Conservation (phyloP, 2,113 vertebrate species). For the Ellobius talpinus region DNA sequence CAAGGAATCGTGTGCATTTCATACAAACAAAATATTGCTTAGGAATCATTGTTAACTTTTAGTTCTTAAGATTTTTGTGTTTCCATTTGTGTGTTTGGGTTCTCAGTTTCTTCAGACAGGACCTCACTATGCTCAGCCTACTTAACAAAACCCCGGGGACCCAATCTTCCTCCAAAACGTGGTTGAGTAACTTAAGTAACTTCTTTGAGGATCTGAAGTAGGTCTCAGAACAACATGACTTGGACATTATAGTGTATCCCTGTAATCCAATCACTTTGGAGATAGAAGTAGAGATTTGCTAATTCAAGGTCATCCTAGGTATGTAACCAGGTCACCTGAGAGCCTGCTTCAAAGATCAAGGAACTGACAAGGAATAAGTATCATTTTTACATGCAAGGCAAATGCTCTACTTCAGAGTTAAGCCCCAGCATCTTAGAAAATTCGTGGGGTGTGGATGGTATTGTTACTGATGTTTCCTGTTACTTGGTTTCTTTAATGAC, state of each 20-base stretch:
- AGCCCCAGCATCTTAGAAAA: not conserved
- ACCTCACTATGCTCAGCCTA: not conserved
- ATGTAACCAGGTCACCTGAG: not conserved
- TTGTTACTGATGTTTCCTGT: not conserved
- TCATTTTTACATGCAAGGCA: not conserved
- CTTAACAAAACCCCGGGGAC: not conserved
- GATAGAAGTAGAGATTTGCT: not conserved
- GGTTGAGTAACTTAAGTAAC: not conserved
- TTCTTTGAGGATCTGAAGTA: not conserved
- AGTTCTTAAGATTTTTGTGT: not conserved
- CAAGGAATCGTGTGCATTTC: not conserved
- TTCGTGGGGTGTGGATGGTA: not conserved
- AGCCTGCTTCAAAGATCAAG: not conserved
- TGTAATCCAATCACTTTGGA: not conserved
- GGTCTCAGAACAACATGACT: not conserved
- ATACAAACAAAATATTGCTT: not conserved
- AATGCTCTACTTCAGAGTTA: not conserved
- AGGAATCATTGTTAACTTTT: not conserved
- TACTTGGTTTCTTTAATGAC: not conserved
- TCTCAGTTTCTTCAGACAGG: not conserved
- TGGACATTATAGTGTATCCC: not conserved
- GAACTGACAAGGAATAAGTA: not conserved
- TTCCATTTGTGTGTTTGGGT: not conserved
- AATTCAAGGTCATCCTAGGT: not conserved
- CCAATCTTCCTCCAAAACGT: not conserved